Base-by-base conservation (phyloP, 2,888 invertebrate genomes). In the Drosophila infuscata region DNA sequence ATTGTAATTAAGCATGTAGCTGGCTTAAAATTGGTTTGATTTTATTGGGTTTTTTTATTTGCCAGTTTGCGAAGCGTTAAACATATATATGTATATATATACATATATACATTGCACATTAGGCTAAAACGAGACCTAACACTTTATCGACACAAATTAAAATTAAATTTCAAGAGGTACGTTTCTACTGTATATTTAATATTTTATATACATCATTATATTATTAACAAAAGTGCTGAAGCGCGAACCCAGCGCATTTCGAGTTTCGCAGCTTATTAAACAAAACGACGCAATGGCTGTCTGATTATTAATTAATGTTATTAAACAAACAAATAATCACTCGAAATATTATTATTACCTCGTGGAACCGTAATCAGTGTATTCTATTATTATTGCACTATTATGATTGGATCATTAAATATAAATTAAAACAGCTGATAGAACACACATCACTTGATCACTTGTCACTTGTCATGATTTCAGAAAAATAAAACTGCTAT, bases 1-100 rank as follows among this genome's bases (percentile, higher is more conserved):
- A 56, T 68, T 77, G 72, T 86, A 81, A 77, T 77, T 86, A 79
- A 63, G 52, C 57, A 33, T 52, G 51, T 75, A 89, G 74, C 89
- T 70, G 70, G 89, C 81, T 83, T 86, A 9, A 30, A 60, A 58
- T 63, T 52, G 33, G 52, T 61, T 69, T 64, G 30, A 20, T 61
- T 57, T 69, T 53, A 32, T 17, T 66, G 66, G 54, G 33, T 33
- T 53, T 12, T 20, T 54, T 66, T 66, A 62, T 61, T 7, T 30
- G 36, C 51, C 56, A 48, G 57, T 41, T 67, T 49, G 41, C 25
- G 38, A 32, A 46, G 70, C 48, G 15, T 25, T 25, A 25, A 25
- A 2, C 25, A 25, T 25, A 25, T 25, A 41, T n/a, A 20, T 11
- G 8, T 7, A 17, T 38, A 17, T 17, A 17, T 38, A 38, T 38